Base-by-base conservation (phyloP, 1,140 invertebrate species). In the Zophobas morio region DNA sequence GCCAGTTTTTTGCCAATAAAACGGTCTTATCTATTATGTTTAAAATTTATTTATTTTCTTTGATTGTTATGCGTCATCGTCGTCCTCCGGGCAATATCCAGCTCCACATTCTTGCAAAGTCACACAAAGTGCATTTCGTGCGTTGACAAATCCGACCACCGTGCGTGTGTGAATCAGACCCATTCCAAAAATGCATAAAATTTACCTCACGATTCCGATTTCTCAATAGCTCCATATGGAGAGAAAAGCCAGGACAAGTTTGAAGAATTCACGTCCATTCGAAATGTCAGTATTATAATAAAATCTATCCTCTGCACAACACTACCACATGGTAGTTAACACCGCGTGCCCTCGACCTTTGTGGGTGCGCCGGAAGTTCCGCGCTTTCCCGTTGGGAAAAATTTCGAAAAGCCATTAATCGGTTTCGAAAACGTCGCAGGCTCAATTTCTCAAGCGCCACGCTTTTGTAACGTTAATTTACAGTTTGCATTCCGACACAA, bases 231-330 rank as follows among this genome's bases (percentile, higher is more conserved):
- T 42, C 60, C 60, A 42, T 66, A 42, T 66, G 60, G 60, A 42
- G 60, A 33, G 37, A 66, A 66, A 60, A 60, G 34, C 2, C 35
- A 36, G 4, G 20, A 66, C 37, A 66, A 66, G 37, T 66, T 42
- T 60, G 36, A 60, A n/a, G 56, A 60, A 60, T 60, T 35, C 8
- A 60, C 56, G 35, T 37, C 36, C 35, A n/a, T 1, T n/a, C 42
- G 39, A 66, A 66, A 66, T 66, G 60, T 66, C 60, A 66, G 20
- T 32, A 66, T 66, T 66, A 66, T 2, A 66, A 66, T 66, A 66
- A 66, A 60, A 39, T 60, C 36, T 39, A 36, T 60, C 56, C 8
- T 60, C 6, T 60, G 2, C 8, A 60, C 6, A 20, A 20, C 39
- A 42, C 60, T 8, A 33, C 8, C 8, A 66, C 6, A 63, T 63